Percentiles rank a stretch among this genome's conserved stretches.
These are phyloP conservation scores for Drosophila eugracilis DNA, from an alignment of 1,140 invertebrate genomes.

Conservation along the genomic window DNA sequence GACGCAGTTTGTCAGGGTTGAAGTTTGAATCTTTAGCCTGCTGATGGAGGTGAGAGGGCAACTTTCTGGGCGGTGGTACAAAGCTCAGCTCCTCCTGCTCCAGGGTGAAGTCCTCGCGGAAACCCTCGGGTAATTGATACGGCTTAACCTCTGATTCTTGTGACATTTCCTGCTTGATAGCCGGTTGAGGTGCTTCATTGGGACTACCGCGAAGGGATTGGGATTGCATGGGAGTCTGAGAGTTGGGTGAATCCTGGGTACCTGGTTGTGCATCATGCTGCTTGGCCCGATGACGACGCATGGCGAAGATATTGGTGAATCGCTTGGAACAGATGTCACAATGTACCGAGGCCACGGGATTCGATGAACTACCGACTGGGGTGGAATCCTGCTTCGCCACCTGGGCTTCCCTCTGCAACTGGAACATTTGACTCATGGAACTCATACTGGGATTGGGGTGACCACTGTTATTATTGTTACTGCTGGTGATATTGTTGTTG, in stretches of 20 bases:
- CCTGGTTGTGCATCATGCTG: conserved; percentile 76
- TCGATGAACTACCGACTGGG: not conserved
- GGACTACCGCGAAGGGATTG: conserved; percentile 42
- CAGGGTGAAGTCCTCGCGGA: conserved; percentile 81
- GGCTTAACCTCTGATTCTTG: conserved; percentile 30
- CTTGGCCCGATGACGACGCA: conserved; percentile 86
- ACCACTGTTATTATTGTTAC: conserved; percentile 61
- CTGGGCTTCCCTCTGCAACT: conserved; percentile 49
- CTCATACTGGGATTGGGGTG: conserved; percentile 60
- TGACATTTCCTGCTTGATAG: conserved; percentile 33
- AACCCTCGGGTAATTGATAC: conserved; percentile 80
- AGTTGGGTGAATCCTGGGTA: conserved; percentile 39
- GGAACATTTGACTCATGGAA: conserved; percentile 64
- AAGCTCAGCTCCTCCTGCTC: conserved; percentile 87
- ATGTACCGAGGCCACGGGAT: conserved; percentile 65
- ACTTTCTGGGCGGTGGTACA: conserved; percentile 86
- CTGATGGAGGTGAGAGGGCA: conserved; percentile 87
- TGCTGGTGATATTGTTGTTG: conserved; percentile 29
- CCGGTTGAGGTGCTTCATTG: conserved; percentile 27
- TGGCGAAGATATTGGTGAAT: conserved; percentile 86
- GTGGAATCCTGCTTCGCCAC: conserved; percentile 8
- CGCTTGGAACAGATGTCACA: conserved; percentile 86
- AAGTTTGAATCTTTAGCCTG: conserved; percentile 88
- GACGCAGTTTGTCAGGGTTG: conserved; percentile 89
- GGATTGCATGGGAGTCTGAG: conserved; percentile 13